A percentile compares a stretch with the other conserved stretches of the same genome.
Evolutionary conservation across 30 jellyfish, hydroid and myxozoan genomes (phyloP).

Genomic region (Phacellophora camtschatica): DNA sequence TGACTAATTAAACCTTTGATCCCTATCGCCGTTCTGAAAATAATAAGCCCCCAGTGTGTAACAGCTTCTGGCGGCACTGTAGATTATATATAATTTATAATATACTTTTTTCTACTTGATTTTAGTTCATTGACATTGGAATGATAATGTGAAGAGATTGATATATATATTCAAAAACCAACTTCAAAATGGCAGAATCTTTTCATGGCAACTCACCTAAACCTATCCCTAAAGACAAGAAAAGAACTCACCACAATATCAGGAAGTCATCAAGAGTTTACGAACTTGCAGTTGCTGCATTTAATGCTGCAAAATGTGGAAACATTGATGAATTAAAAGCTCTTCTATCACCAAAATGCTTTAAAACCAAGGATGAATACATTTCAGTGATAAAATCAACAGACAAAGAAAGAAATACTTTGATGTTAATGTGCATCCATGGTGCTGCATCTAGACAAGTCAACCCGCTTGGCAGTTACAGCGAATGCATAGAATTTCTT

Average conservation of each 20-base stretch:
- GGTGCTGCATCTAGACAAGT: conserved; percentile 44
- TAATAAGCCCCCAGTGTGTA: no score
- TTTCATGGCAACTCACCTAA: neutral
- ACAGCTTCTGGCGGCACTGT: no score
- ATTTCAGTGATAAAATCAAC: neutral
- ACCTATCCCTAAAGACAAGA: neutral
- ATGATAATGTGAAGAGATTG: neutral
- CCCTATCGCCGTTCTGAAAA: no score
- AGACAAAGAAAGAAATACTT: conserved; percentile 50
- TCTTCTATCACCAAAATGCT: neutral
- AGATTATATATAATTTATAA: no score
- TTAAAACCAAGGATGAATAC: conserved; percentile 12
- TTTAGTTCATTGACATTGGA: neutral
- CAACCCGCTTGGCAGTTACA: neutral
- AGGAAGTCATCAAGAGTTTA: conserved; percentile 26
- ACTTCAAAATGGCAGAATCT: neutral
- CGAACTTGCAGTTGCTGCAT: conserved; percentile 14
- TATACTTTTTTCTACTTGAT: neutral
- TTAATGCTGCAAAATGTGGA: conserved; percentile 43
- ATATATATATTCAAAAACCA: neutral
- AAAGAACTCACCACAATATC: neutral
- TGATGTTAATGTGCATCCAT: conserved; percentile 32
- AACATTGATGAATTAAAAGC: neutral
- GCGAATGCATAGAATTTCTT: conserved; percentile 43
- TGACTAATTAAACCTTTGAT: no score